Conservation (phyloP, 2,797 vertebrate species). For the Chiropotes sagulatus region DNA sequence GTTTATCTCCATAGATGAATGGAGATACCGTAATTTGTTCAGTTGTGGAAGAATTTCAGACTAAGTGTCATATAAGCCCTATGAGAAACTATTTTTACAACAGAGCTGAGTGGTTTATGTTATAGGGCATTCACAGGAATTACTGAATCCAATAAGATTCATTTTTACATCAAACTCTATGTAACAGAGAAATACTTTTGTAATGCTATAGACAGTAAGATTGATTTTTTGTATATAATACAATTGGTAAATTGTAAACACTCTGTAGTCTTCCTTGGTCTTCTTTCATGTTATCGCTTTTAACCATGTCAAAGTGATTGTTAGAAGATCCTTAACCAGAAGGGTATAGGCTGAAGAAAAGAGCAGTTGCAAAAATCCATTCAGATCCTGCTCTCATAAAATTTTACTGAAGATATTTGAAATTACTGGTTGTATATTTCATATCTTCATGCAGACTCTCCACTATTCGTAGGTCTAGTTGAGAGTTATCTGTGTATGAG, state of each 20-base stretch:
- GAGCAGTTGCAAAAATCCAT: background rate
- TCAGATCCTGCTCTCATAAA: background rate
- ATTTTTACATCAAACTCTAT: background rate
- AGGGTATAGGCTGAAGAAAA: constrained; percentile 7
- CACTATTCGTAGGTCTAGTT: background rate
- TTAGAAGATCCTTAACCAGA: background rate
- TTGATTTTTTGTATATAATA: background rate
- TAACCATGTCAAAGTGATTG: background rate
- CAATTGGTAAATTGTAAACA: background rate
- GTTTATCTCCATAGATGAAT: background rate
- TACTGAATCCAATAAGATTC: background rate
- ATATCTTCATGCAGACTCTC: background rate
- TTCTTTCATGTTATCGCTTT: background rate
- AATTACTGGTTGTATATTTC: background rate
- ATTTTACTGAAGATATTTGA: constrained; percentile 31
- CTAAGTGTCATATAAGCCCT: background rate
- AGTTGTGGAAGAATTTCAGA: background rate
- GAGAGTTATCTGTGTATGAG: background rate
- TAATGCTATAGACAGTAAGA: background rate
- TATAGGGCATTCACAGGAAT: background rate
- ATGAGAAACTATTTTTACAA: background rate
- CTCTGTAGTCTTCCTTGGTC: background rate
- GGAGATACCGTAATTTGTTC: background rate
- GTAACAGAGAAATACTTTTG: background rate
- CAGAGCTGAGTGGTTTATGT: background rate